A percentile compares a stretch with the other conserved stretches of the same genome.
phyloP scores from a whole-genome alignment of 1,140 invertebrate genomes.

The Trachymyrmex cornetzi region DNA sequence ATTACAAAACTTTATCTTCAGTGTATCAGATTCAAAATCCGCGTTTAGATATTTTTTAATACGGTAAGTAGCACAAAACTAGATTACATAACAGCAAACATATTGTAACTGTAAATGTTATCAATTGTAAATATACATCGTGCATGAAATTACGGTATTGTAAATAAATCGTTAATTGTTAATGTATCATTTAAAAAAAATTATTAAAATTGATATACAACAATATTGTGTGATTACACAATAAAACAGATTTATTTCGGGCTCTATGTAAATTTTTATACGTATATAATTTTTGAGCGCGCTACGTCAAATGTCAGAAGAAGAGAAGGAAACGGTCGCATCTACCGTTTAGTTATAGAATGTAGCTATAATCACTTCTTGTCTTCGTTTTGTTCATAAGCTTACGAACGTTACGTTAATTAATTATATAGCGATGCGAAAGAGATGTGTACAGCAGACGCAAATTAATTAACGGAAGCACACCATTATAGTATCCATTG shows the following conservation, averaged over 20 bases:
- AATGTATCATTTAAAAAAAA: background rate
- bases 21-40: background rate
- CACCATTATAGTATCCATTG: background rate
- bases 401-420: conserved; percentile 59
- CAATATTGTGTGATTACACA: background rate
- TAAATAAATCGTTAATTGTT: background rate
- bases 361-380: conserved; percentile 19
- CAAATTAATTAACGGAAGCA: conserved; percentile 70
- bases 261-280: background rate
- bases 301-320: background rate
- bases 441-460: conserved; percentile 22
- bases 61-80: background rate
- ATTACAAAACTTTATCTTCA: background rate
- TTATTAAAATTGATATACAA: background rate
- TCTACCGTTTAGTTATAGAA: background rate
- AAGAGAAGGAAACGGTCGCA: background rate
- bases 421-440: conserved; percentile 41
- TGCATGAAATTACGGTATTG: background rate
- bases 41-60: background rate
- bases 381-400: conserved; percentile 20
- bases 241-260: background rate
- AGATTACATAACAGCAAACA: background rate
- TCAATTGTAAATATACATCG: background rate
- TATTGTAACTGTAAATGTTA: background rate
- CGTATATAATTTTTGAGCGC: background rate